These are phyloP conservation scores for Phaethornis superciliosus DNA, from an alignment of 2,113 vertebrate genomes.

Conservation along the genomic window DNA sequence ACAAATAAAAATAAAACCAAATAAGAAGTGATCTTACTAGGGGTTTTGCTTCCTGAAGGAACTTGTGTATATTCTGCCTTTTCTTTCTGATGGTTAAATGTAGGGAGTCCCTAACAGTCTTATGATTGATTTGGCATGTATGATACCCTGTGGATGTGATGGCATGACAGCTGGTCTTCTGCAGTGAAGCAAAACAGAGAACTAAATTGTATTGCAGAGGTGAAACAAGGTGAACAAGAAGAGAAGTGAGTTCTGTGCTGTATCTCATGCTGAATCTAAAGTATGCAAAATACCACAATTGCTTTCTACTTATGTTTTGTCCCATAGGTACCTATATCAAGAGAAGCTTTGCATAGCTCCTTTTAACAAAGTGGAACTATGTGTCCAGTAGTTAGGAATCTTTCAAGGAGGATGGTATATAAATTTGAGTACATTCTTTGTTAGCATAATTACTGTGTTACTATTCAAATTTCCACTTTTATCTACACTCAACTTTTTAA, in stretches of 20 bases:
- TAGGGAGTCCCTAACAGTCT: not conserved
- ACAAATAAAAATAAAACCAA: too few species aligned
- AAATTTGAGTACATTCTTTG: not conserved
- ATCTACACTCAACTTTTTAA: not conserved
- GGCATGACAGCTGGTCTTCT: not conserved
- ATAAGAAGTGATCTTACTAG: not conserved
- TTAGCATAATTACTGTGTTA: not conserved
- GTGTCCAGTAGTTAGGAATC: not conserved
- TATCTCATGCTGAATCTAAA: not conserved
- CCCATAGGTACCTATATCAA: not conserved
- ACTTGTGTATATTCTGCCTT: not conserved
- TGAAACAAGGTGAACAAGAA: not conserved
- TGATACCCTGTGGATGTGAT: not conserved
- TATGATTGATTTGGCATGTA: rapidly evolving
- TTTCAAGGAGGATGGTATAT: not conserved
- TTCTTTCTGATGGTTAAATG: not conserved
- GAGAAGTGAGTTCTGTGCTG: not conserved
- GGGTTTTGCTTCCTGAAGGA: not conserved
- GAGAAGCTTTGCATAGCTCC: not conserved
- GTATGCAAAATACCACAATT: not conserved
- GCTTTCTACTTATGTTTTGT: not conserved
- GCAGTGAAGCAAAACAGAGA: not conserved
- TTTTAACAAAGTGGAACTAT: not conserved
- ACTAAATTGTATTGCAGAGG: not conserved
- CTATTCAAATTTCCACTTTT: not conserved